Base-by-base conservation (phyloP, 2,113 vertebrate species). In the Hippocampus mohnikei region DNA sequence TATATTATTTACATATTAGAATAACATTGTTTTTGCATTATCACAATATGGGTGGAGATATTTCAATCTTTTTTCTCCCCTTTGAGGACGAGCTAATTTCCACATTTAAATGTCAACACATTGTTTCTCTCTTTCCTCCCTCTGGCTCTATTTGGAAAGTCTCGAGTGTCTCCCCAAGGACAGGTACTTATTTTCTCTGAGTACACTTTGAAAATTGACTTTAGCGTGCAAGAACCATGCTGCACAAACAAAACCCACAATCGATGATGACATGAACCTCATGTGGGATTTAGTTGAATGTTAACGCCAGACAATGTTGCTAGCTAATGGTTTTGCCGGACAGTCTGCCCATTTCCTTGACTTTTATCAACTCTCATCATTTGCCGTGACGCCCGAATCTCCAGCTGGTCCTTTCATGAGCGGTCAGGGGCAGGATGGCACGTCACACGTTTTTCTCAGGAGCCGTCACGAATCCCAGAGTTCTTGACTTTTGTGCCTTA, bases 391-490 rank as follows among this genome's bases (percentile, higher is more conserved):
- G 68, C 42, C 33, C 46, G 42, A 44, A 72, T 77, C 76, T 78
- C 80, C 33, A 41, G 72, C 50, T 82, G 72, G 58, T 1, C 13
- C 70, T 77, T 80, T 80, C 67, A 75, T 67, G 72, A 70, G 73
- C 82, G 84, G 76, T 33, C 65, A 33, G 79, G 66, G 76, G 76
- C 73, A 77, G 29, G 72, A 84, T 74, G 75, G 64, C 78, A 83
- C 79, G 66, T 77, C 71, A 53, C 75, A 80, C 76, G 79, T 84
- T 78, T 82, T 67, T 81, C 60, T 81, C 77, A 64, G 69, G 56
- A 70, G 73, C 82, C 85, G 84, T 85, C 86, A 81, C 80, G n/a
- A 44, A 65, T 76, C 71, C 64, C 75, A 8, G 40, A 74, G 71
- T 33, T 33, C 74, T 75, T 72, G 66, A 77, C 37, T 65, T 81